A percentile compares a stretch with the other conserved stretches of the same genome.
These are phyloP conservation scores for Pyrochroa serraticornis DNA, from an alignment of 2,888 invertebrate genomes.

Conservation along the genomic window DNA sequence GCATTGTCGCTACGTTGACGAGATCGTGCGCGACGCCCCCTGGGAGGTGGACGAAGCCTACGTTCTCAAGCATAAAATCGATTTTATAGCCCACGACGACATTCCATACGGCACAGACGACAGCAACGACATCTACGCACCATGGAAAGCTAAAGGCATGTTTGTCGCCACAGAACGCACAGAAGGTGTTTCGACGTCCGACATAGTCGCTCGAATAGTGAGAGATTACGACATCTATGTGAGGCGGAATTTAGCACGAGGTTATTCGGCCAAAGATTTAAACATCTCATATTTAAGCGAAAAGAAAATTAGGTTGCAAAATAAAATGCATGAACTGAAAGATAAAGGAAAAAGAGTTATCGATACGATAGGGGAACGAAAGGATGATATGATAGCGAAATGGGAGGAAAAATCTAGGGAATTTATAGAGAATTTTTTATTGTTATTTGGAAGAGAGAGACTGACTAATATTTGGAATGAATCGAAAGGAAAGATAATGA, in stretches of 20 bases:
- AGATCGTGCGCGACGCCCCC: slow-evolving; percentile 90
- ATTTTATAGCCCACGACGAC: slow-evolving; percentile 99
- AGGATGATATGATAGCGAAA: slow-evolving; percentile 88
- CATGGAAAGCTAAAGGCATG: slow-evolving; percentile 93
- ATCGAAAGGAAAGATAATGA: slow-evolving; percentile 86
- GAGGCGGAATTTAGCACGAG: slow-evolving; percentile 92
- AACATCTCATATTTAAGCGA: slow-evolving; percentile 98
- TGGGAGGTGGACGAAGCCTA: slow-evolving; percentile 94
- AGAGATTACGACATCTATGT: slow-evolving; percentile 99
- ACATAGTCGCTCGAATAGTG: slow-evolving; percentile 97
- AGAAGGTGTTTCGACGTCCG: slow-evolving; percentile 94
- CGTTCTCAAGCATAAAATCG: slow-evolving; percentile 92
- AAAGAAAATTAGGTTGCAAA: slow-evolving; percentile 94
- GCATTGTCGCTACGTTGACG: slow-evolving; percentile 99
- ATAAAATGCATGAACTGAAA: slow-evolving; percentile 96
- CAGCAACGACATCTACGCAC: slow-evolving; percentile 85
- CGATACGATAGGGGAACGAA: slow-evolving; percentile 81
- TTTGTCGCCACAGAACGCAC: slow-evolving; percentile 97
- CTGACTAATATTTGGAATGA: slow-evolving; percentile 91
- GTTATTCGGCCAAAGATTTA: slow-evolving; percentile 97
- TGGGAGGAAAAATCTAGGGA: slow-evolving; percentile 99
- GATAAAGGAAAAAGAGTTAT: slow-evolving; percentile 90
- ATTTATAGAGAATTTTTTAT: slow-evolving; percentile 93
- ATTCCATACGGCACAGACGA: slow-evolving; percentile 92
- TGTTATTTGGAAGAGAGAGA: slow-evolving; percentile 89